Conservation (phyloP, 2,797 vertebrate genomes). For the Coreius guichenoti region DNA sequence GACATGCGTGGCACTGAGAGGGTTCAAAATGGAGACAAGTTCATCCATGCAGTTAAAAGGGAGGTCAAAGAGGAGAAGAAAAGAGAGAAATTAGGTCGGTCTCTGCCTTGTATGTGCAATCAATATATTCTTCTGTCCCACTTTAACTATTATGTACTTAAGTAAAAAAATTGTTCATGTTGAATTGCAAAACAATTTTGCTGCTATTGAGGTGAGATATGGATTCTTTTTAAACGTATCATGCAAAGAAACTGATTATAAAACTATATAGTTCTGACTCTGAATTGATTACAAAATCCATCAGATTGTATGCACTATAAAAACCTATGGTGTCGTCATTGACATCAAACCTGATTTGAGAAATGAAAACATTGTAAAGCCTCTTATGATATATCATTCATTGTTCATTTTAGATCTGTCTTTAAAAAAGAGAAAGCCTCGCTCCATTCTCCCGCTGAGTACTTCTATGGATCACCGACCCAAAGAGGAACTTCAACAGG, state of each 20-base stretch:
- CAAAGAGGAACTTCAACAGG: conserved; percentile 91
- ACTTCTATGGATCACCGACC: conserved; percentile 92
- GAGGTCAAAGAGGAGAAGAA: conserved; percentile 68
- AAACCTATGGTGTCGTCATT: not conserved
- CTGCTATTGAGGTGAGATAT: no score
- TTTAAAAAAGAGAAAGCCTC: conserved; percentile 89
- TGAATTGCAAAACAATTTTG: no score
- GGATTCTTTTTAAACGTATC: not conserved
- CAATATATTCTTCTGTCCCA: not conserved
- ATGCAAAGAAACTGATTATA: not conserved
- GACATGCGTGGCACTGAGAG: conserved; percentile 64
- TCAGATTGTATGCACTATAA: not conserved
- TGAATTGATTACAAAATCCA: not conserved
- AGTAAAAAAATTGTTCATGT: not conserved
- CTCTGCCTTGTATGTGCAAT: not conserved
- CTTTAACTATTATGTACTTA: not conserved
- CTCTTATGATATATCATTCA: not conserved
- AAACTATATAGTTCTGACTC: not conserved
- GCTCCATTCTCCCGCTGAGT: conserved; percentile 91
- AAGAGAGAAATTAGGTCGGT: conserved; percentile 86
- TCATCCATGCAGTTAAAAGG: conserved; percentile 71
- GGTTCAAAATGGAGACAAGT: conserved; percentile 55
- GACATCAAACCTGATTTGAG: not conserved
- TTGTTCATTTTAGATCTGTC: conserved; percentile 56
- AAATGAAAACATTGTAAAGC: not conserved